These are phyloP conservation scores for Spilosoma lubricipeda DNA, from an alignment of 2,888 invertebrate species.

Conservation along the genomic window DNA sequence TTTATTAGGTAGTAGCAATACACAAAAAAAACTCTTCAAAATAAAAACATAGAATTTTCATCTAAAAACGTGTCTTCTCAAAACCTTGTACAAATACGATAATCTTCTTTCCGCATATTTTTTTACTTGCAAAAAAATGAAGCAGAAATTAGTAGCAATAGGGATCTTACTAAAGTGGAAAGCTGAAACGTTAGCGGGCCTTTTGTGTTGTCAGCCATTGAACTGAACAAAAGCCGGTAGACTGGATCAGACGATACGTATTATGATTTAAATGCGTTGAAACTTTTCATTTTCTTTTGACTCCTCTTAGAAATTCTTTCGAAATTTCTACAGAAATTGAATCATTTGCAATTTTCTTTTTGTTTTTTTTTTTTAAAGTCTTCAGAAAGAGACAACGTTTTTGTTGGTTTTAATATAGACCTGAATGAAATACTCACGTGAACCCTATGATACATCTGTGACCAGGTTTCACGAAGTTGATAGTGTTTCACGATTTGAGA, in stretches of 20 bases:
- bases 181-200: slow-evolving; percentile 30
- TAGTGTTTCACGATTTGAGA: too few species aligned
- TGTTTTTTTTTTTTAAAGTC: background rate
- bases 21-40: too few species aligned
- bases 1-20: too few species aligned
- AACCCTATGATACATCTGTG: too few species aligned
- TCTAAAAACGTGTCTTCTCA: slow-evolving; percentile 8
- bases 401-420: too few species aligned
- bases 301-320: background rate
- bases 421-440: too few species aligned
- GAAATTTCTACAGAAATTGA: background rate
- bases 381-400: background rate
- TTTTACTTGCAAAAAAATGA: slow-evolving; percentile 20
- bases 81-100: slow-evolving; percentile 8
- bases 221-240: slow-evolving; percentile 35
- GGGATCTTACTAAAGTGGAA: slow-evolving; percentile 30
- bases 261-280: slow-evolving; percentile 36
- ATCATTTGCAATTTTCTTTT: background rate
- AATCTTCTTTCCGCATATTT: slow-evolving; percentile 20
- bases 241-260: slow-evolving; percentile 33
- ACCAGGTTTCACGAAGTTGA: too few species aligned
- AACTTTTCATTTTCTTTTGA: slow-evolving; percentile 19
- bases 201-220: slow-evolving; percentile 39
- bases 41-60: background rate
- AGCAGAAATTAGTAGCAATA: slow-evolving; percentile 28